Evolutionary conservation across 2,888 invertebrate species (phyloP).

Genomic region (Artemia sp.): DNA sequence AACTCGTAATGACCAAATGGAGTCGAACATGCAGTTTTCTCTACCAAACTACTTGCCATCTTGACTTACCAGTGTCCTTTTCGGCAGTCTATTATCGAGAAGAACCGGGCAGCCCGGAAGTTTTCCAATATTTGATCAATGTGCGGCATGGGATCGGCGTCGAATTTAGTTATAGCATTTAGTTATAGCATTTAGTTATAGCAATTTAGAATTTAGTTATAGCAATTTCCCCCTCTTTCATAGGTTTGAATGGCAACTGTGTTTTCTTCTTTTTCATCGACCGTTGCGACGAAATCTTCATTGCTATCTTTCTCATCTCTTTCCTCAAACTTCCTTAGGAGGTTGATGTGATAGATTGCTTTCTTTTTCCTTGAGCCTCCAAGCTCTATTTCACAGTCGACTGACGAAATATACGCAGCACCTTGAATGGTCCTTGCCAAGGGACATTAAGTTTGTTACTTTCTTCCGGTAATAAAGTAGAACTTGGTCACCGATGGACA

Average conservation of each 20-base stretch:
- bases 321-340: too few relatives aligned
- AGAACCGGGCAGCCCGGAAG: too few relatives aligned
- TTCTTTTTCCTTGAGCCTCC: conserved; percentile 13
- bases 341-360: not conserved
- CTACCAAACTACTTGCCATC: conserved; percentile 24
- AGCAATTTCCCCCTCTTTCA: conserved; percentile 21
- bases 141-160: conserved; percentile 29
- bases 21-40: conserved; percentile 29
- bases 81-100: not conserved
- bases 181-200: conserved; percentile 28
- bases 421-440: conserved; percentile 13
- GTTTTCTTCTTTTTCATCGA: too few relatives aligned
- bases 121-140: conserved; percentile 24
- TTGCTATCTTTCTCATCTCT: too few relatives aligned
- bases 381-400: conserved; percentile 11
- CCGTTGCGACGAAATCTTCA: too few relatives aligned
- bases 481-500: conserved; percentile 13
- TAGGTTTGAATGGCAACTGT: not conserved
- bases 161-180: conserved; percentile 28
- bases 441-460: not conserved
- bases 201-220: conserved; percentile 28
- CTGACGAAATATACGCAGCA: conserved; percentile 3
- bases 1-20: conserved; percentile 29
- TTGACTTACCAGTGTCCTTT: conserved; percentile 29
- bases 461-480: not conserved